Evolutionary conservation across 2,888 invertebrate genomes (phyloP).

Genomic region (Ochropleura leucogaster): DNA sequence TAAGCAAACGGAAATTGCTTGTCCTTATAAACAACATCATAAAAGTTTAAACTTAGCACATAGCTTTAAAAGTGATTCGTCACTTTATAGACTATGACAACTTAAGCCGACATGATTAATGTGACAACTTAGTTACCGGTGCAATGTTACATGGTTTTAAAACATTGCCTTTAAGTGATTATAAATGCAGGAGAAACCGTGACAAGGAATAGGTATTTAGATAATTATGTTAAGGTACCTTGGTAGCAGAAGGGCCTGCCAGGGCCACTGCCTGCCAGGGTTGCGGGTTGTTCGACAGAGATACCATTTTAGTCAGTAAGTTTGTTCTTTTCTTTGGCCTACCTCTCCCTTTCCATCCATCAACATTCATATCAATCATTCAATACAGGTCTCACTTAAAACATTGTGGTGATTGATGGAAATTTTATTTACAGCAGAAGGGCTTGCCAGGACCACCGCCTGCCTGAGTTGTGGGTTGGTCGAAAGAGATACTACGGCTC

Average conservation of each 20-base stretch:
- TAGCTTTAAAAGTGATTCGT: conserved; percentile 39
- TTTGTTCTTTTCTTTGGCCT: too few relatives aligned
- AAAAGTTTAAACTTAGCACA: conserved; percentile 17
- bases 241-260: background rate
- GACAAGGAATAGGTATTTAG: conserved; percentile 14
- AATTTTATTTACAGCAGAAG: too few relatives aligned
- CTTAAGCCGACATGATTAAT: conserved; percentile 52
- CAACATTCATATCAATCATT: too few relatives aligned
- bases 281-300: too few relatives aligned
- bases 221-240: conserved; percentile 16
- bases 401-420: too few relatives aligned
- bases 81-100: conserved; percentile 37
- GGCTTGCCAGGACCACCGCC: too few relatives aligned
- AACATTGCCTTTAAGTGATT: conserved; percentile 43
- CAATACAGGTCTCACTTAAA: too few relatives aligned
- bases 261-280: too few relatives aligned
- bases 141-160: conserved; percentile 49
- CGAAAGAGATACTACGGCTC: too few relatives aligned
- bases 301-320: too few relatives aligned
- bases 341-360: too few relatives aligned
- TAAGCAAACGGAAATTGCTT: conserved; percentile 28
- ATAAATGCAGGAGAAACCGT: conserved; percentile 39
- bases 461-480: too few relatives aligned
- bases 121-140: conserved; percentile 42
- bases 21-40: conserved; percentile 16